Base-by-base conservation (phyloP, 2,113 vertebrate species). In the Paraplagusia blochii region DNA sequence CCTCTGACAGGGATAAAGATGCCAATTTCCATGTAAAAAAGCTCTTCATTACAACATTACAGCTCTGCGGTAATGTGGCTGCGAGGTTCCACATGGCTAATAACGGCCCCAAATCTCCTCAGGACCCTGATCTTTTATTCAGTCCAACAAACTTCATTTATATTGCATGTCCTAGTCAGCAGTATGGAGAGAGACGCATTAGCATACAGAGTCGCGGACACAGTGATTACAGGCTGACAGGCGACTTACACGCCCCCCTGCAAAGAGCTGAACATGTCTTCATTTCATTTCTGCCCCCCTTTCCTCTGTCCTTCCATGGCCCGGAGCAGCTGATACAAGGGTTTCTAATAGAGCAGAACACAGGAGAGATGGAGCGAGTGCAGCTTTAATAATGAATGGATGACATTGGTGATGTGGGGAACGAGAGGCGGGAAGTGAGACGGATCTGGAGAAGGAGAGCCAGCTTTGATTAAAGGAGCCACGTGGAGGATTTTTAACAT, bases 161-260 rank as follows among this genome's bases (percentile, higher is more conserved):
- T 89, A 88, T 87, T 86, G 77, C 81, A 89, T 79, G 79, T 82
- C 76, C 74, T 73, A 82, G 85, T 87, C 87, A 85, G 88, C 85
- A 88, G 72, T 78, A 86, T 79, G 60, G 77, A 83, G 72, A 69
- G 72, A 69, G 70, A 77, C 62, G 68, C 76, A 89, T 91, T 88
- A 87, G 87, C 93, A 94, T 92, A 88, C 74, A 94, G 91, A 90
- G 87, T 91, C 92, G 89, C 90, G 90, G 92, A 94, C 92, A 92
- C 90, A 90, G 92, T 93, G 92, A 94, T 97, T 95, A 94, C 92
- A 94, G 92, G 91, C 92, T 94, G 94, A 94, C 86, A 87, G 84
- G 81, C 91, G 92, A 93, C 92, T 93, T 93, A 94, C 91, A 94
- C 92, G 92, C 92, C 91, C 91, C 89, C 90, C 91, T 90, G 90